phyloP scores from a whole-genome alignment of 1,140 invertebrate genomes.

The Metopolophium dirhodum region DNA sequence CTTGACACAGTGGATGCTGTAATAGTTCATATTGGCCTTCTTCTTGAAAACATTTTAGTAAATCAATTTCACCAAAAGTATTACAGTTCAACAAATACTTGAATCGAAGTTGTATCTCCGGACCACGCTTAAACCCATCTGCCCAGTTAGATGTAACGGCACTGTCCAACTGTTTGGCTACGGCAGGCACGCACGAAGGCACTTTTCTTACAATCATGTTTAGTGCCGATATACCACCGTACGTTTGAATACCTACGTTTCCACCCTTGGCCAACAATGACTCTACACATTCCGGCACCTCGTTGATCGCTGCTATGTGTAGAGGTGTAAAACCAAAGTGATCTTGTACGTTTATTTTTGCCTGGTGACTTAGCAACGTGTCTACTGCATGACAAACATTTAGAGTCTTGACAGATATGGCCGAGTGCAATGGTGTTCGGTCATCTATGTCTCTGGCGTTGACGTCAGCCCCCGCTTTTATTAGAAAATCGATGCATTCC shows the following conservation, averaged over 20 bases:
- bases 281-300: conserved; percentile 80
- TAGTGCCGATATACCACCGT: conserved; percentile 80
- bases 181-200: conserved; percentile 78
- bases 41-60: conserved; percentile 81
- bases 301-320: conserved; percentile 84
- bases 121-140: conserved; percentile 76
- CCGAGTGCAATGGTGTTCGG: conserved; percentile 77
- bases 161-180: conserved; percentile 76
- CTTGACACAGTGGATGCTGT: conserved; percentile 81
- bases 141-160: conserved; percentile 80
- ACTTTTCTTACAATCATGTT: conserved; percentile 83
- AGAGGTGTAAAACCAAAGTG: conserved; percentile 88
- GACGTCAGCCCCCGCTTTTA: conserved; percentile 75
- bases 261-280: conserved; percentile 82
- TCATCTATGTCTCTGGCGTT: conserved; percentile 79
- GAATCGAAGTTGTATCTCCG: conserved; percentile 80
- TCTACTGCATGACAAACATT: conserved; percentile 78
- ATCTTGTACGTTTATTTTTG: conserved; percentile 83
- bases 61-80: conserved; percentile 78
- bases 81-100: conserved; percentile 78
- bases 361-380: conserved; percentile 74
- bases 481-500: conserved; percentile 78
- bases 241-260: conserved; percentile 82
- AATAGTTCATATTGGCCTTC: conserved; percentile 84
- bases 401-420: conserved; percentile 77